Evolutionary conservation across 2,888 invertebrate genomes (phyloP).

Genomic region (Saturnia pavonia): DNA sequence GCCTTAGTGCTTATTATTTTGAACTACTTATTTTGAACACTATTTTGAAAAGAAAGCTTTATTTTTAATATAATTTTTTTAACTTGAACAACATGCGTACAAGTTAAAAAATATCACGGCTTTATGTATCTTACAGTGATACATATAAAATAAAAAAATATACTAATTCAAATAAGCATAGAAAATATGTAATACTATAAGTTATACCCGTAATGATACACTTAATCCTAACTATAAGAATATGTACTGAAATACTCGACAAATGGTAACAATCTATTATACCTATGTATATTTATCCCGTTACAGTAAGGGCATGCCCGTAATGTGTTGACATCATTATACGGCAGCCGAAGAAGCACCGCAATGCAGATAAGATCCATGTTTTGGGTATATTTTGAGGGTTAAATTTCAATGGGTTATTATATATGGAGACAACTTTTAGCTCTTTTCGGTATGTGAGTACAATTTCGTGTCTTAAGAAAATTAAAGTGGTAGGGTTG

Average conservation of each 20-base stretch:
- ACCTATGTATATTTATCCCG: constrained; percentile 23
- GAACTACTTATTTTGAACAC: too few relatives aligned
- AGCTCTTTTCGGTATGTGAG: background rate
- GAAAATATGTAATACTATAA: background rate
- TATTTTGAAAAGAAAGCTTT: too few relatives aligned
- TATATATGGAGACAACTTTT: constrained; percentile 31
- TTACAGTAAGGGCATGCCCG: constrained; percentile 40
- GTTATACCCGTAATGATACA: background rate
- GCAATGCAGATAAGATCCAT: constrained; percentile 68
- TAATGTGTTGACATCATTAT: constrained; percentile 71
- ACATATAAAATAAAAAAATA: too few relatives aligned
- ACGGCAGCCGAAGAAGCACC: constrained; percentile 59
- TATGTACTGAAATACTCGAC: constrained; percentile 22
- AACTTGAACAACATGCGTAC: too few relatives aligned
- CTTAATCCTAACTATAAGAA: background rate
- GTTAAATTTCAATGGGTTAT: constrained; percentile 45
- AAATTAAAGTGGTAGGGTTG: background rate
- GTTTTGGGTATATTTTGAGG: constrained; percentile 50
- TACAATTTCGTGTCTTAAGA: background rate
- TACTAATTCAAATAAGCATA: background rate
- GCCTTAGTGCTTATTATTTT: too few relatives aligned
- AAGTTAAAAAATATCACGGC: too few relatives aligned
- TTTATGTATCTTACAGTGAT: too few relatives aligned
- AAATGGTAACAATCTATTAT: constrained; percentile 11
- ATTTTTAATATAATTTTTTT: too few relatives aligned